These are phyloP conservation scores for Daktulosphaira vitifoliae DNA, from an alignment of 1,140 invertebrate species.

Conservation along the genomic window DNA sequence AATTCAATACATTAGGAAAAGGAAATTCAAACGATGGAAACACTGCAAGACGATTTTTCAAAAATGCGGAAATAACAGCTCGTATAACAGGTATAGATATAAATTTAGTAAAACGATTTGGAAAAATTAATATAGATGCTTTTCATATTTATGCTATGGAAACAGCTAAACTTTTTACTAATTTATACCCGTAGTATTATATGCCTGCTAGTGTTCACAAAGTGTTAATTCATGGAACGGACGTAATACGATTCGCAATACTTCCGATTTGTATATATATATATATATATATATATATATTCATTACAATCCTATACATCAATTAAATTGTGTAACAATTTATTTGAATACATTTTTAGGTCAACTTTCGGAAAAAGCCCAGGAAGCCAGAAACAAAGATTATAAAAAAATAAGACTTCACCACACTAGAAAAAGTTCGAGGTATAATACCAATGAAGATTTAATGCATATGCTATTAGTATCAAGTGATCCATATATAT, in stretches of 20 bases:
- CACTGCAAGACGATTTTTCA: conserved; percentile 43
- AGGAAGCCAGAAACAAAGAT: background rate
- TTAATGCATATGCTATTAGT: background rate
- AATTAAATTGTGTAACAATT: too few relatives aligned
- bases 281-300: too few relatives aligned
- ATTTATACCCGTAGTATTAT: conserved; percentile 39
- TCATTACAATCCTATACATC: too few relatives aligned
- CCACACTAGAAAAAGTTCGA: background rate
- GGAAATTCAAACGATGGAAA: conserved; percentile 44
- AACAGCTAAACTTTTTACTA: conserved; percentile 37
- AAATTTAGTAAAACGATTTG: background rate
- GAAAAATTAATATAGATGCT: background rate
- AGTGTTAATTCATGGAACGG: too few relatives aligned
- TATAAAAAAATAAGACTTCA: background rate
- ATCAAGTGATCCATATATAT: background rate
- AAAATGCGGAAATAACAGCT: conserved; percentile 38
- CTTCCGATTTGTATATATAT: too few relatives aligned
- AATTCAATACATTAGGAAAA: conserved; percentile 39
- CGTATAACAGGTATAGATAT: conserved; percentile 40
- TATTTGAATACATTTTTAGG: conserved; percentile 4
- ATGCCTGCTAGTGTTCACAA: conserved; percentile 37
- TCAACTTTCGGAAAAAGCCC: conserved; percentile 20
- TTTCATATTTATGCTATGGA: conserved; percentile 26
- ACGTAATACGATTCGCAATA: too few relatives aligned
- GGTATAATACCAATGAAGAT: background rate